phyloP scores from a whole-genome alignment of 2,113 vertebrate species.

The Microtus pennsylvanicus region DNA sequence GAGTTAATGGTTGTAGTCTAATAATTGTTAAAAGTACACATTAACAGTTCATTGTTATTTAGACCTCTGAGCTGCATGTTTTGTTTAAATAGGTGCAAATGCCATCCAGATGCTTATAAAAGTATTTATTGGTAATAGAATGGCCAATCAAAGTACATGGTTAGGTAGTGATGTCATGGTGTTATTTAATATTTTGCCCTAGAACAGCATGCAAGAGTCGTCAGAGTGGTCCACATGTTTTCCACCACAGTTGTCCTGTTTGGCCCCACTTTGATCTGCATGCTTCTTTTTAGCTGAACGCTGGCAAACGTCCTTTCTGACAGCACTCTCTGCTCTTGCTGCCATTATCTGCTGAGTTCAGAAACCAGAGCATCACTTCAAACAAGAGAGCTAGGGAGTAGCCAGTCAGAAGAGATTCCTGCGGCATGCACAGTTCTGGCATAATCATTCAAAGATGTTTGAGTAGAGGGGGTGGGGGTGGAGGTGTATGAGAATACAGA shows the following conservation, averaged over 20 bases:
- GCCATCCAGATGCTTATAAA: conserved; percentile 92
- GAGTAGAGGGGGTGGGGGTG: conserved; percentile 81
- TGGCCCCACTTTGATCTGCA: conserved; percentile 89
- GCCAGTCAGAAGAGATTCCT: conserved; percentile 89
- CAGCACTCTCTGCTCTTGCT: conserved; percentile 89
- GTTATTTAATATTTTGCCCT: conserved; percentile 89
- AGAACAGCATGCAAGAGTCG: conserved; percentile 84
- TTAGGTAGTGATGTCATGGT: conserved; percentile 87
- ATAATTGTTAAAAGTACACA: conserved; percentile 89
- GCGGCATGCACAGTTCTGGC: conserved; percentile 87
- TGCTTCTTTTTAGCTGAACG: conserved; percentile 88
- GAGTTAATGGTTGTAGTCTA: conserved; percentile 89
- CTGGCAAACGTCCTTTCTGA: conserved; percentile 89
- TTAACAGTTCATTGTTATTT: conserved; percentile 91
- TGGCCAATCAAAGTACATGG: conserved; percentile 89
- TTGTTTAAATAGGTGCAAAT: conserved; percentile 94
- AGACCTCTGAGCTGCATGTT: conserved; percentile 89
- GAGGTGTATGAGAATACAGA: conserved; percentile 86
- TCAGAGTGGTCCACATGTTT: conserved; percentile 86
- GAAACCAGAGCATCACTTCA: conserved; percentile 92
- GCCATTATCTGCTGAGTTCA: conserved; percentile 91
- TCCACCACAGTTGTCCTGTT: conserved; percentile 83
- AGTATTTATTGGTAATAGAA: conserved; percentile 89
- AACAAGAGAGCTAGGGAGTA: conserved; percentile 88
- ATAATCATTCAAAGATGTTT: conserved; percentile 94